Conservation (phyloP, 2,113 vertebrate genomes). For the Hystrix cristata region DNA sequence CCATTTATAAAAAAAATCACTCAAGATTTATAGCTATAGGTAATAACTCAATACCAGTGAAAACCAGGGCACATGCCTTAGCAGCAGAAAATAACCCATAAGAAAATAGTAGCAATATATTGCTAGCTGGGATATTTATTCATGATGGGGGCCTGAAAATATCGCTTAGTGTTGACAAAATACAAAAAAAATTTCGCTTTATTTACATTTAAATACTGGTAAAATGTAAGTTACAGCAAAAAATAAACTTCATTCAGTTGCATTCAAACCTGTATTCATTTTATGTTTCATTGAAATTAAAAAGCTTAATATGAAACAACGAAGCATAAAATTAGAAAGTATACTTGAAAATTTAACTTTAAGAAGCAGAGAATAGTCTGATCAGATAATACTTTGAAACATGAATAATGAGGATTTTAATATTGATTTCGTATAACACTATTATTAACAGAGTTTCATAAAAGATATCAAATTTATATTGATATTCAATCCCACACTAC, state of each 20-base stretch:
- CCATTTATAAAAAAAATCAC: constrained; percentile 61
- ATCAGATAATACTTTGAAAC: neutral
- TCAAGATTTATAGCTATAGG: constrained; percentile 46
- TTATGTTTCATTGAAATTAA: neutral
- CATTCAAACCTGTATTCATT: neutral
- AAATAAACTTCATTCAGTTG: neutral
- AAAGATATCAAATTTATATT: neutral
- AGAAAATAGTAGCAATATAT: neutral
- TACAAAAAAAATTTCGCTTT: neutral
- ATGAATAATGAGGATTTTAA: neutral
- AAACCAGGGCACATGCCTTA: constrained; percentile 21
- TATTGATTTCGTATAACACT: neutral
- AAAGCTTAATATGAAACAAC: neutral
- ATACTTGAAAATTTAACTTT: neutral
- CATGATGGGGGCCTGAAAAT: neutral
- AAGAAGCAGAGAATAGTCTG: neutral
- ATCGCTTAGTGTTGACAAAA: neutral
- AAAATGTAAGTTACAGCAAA: neutral
- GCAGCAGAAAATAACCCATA: neutral
- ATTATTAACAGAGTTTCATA: neutral
- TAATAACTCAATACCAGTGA: constrained; percentile 65
- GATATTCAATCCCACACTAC: neutral
- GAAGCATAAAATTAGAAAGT: neutral
- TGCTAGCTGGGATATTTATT: neutral
- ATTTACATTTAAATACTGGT: neutral